Conservation (phyloP, 2,888 invertebrate species). For the Perizoma flavofasciatum region DNA sequence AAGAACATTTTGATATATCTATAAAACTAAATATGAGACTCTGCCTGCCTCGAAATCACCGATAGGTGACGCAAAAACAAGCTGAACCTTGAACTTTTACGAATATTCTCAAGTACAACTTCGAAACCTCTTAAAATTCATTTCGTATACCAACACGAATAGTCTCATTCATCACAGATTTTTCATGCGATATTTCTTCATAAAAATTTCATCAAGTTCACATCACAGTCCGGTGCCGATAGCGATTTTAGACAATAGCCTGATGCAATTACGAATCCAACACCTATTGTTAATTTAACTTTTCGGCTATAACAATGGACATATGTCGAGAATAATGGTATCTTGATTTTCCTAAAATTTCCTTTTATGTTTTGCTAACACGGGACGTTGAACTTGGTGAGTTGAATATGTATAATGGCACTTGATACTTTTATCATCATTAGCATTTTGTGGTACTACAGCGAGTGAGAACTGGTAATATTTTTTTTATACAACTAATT, state of each 20-base stretch:
- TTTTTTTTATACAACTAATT: no score
- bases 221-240: constrained; percentile 45
- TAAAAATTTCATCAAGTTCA: constrained; percentile 57
- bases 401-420: constrained; percentile 42
- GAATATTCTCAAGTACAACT: no score
- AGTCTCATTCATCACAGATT: not conserved
- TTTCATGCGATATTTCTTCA: constrained; percentile 8
- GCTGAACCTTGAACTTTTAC: no score
- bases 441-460: not conserved
- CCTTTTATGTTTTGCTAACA: constrained; percentile 64
- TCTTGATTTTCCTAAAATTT: constrained; percentile 55
- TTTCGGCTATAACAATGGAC: constrained; percentile 53
- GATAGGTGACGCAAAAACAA: no score
- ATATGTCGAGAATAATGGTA: constrained; percentile 43
- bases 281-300: constrained; percentile 58
- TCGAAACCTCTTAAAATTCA: no score
- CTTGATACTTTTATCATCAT: not conserved
- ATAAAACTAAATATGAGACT: no score
- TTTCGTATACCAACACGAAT: no score
- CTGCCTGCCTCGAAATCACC: no score
- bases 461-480: no score
- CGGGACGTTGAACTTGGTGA: constrained; percentile 66
- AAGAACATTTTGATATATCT: no score
- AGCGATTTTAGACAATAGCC: constrained; percentile 22
- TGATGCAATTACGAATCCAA: constrained; percentile 35